Evolutionary conservation across 2,888 invertebrate species (phyloP).

Genomic region (Orthosia incerta): DNA sequence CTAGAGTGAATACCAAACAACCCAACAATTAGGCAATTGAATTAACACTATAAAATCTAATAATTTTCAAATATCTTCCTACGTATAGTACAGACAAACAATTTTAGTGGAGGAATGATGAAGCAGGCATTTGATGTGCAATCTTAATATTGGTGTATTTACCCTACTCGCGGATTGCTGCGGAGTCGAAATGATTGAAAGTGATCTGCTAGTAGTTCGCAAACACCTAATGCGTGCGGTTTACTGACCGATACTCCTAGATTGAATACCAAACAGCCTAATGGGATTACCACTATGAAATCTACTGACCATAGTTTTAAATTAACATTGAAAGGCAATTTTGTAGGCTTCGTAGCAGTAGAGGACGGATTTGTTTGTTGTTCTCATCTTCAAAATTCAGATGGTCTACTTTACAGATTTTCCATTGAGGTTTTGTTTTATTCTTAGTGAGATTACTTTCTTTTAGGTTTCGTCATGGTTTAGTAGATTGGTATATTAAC

Average conservation of each 20-base stretch:
- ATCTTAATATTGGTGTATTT: not conserved
- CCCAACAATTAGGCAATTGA: no score
- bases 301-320: not conserved
- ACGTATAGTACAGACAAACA: no score
- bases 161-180: slow-evolving; percentile 29
- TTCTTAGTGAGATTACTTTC: not conserved
- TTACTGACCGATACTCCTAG: slow-evolving; percentile 35
- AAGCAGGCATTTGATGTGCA: not conserved
- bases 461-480: not conserved
- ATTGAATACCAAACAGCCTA: slow-evolving; percentile 42
- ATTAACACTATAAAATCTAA: not conserved
- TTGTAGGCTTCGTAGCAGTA: not conserved
- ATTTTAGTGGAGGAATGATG: no score
- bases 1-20: slow-evolving; percentile 45
- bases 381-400: not conserved
- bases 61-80: no score
- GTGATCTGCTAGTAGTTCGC: slow-evolving; percentile 48
- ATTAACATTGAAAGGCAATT: slow-evolving; percentile 1
- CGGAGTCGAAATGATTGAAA: slow-evolving; percentile 56
- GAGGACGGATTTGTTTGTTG: not conserved
- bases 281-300: not conserved
- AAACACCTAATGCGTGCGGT: slow-evolving; percentile 21
- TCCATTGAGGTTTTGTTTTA: no score
- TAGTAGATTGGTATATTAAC: no score
- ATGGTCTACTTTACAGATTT: not conserved